phyloP scores from a whole-genome alignment of 2,888 invertebrate species.

The Chydorus sphaericus region DNA sequence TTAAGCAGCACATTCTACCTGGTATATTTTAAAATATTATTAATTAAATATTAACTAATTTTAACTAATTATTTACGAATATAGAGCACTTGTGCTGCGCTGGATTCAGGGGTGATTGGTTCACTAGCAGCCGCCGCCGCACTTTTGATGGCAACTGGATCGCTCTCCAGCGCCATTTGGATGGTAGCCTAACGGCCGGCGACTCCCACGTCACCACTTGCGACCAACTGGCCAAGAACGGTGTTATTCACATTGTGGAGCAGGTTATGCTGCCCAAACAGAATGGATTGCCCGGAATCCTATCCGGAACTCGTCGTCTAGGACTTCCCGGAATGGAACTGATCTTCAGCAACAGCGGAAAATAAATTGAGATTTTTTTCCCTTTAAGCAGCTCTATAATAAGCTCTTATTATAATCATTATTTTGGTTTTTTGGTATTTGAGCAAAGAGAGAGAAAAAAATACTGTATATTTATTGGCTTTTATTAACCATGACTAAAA shows the following conservation, averaged over 20 bases:
- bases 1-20: constrained; percentile 38
- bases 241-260: constrained; percentile 27
- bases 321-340: constrained; percentile 5
- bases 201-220: constrained; percentile 27
- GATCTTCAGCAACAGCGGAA: no score
- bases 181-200: constrained; percentile 26
- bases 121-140: constrained; percentile 25
- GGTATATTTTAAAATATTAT: constrained; percentile 26
- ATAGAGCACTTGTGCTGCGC: constrained; percentile 29
- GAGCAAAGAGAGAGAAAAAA: no score
- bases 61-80: neutral
- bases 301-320: constrained; percentile 8
- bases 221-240: constrained; percentile 28
- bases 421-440: no score
- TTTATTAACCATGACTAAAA: neutral
- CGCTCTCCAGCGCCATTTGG: constrained; percentile 24
- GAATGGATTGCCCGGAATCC: neutral
- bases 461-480: no score
- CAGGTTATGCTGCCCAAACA: constrained; percentile 22
- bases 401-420: no score
- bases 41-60: neutral
- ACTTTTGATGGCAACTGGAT: constrained; percentile 27
- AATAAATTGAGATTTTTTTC: no score
- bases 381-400: no score
- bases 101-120: constrained; percentile 24